These are phyloP conservation scores for Drosophila saltans DNA, from an alignment of 1,140 invertebrate species.

Conservation along the genomic window DNA sequence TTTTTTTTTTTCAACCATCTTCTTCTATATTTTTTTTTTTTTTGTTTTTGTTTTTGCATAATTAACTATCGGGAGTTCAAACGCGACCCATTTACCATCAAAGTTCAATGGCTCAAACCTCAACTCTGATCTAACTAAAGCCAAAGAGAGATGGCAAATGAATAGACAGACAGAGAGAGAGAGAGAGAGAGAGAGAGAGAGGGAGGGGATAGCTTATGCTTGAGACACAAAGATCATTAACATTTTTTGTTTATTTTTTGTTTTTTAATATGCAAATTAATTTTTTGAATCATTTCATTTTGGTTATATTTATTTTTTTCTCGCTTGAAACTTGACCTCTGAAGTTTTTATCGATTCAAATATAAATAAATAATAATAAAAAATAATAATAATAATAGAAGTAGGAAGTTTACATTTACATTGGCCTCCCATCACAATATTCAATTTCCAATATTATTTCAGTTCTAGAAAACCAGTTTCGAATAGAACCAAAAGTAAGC, in stretches of 20 bases:
- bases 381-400: no score
- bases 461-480: no score
- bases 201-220: background rate
- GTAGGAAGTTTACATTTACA: no score
- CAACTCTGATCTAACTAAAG: conserved; percentile 13
- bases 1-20: background rate
- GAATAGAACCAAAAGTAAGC: no score
- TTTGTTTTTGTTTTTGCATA: conserved; percentile 50
- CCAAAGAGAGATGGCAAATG: conserved; percentile 37
- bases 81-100: conserved; percentile 48
- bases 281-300: background rate
- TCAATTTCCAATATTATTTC: no score
- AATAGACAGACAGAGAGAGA: background rate
- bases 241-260: conserved; percentile 9
- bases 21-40: background rate
- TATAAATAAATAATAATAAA: background rate
- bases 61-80: conserved; percentile 50
- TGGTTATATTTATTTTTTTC: background rate
- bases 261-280: background rate
- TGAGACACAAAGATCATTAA: conserved; percentile 8
- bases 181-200: background rate
- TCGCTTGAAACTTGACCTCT: conserved; percentile 4
- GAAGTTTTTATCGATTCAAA: background rate
- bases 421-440: no score
- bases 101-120: conserved; percentile 54